These are phyloP conservation scores for Entomobrya proxima DNA, from an alignment of 2,888 invertebrate species.

Conservation along the genomic window DNA sequence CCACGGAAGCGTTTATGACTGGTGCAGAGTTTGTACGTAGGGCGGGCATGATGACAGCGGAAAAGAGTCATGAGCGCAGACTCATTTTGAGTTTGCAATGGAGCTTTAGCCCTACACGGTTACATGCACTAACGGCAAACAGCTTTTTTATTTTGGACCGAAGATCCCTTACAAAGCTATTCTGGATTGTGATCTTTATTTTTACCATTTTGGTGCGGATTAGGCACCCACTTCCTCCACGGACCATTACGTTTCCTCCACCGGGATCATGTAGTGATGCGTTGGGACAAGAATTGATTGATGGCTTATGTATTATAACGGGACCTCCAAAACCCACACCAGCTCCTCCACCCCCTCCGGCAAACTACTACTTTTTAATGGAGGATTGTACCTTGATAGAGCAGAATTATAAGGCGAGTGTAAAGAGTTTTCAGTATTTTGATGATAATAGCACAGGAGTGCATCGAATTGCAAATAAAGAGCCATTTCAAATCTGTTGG, in stretches of 20 bases:
- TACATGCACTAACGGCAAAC: constrained; percentile 29
- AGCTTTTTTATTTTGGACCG: constrained; percentile 18
- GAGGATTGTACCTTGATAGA: background rate
- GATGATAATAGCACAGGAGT: background rate
- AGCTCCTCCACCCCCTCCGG: background rate
- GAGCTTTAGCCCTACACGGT: constrained; percentile 27
- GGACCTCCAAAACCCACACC: background rate
- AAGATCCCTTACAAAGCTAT: background rate
- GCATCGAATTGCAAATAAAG: background rate
- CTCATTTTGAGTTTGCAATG: constrained; percentile 33
- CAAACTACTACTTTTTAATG: background rate
- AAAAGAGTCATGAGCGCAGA: constrained; percentile 28
- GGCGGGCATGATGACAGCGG: background rate
- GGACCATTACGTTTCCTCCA: no score
- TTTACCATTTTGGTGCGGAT: constrained; percentile 22
- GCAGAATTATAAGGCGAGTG: background rate
- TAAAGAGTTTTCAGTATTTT: no score
- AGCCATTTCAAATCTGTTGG: background rate
- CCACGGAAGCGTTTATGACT: constrained; percentile 16
- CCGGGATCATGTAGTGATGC: background rate
- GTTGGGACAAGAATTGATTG: constrained; percentile 19
- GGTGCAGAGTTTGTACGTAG: constrained; percentile 38
- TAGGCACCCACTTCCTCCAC: background rate
- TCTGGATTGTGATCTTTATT: background rate
- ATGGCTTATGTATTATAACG: constrained; percentile 19